These are phyloP conservation scores for Eupithecia insigniata DNA, from an alignment of 2,888 invertebrate species.

Conservation along the genomic window DNA sequence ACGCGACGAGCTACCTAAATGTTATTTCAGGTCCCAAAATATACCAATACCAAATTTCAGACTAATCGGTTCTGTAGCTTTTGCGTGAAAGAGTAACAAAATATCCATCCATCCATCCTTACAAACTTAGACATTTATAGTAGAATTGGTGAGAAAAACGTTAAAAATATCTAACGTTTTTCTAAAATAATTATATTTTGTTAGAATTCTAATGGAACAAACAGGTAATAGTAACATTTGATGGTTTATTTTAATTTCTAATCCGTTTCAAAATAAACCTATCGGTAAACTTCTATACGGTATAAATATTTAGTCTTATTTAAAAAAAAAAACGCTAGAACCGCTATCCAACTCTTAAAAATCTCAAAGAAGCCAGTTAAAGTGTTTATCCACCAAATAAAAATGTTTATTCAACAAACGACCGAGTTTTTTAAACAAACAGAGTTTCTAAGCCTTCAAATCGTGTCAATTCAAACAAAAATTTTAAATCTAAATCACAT, in stretches of 20 bases:
- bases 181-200: no score
- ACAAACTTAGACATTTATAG: no score
- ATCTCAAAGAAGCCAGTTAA: constrained; percentile 10
- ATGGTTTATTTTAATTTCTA: neutral
- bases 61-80: no score
- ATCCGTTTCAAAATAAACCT: neutral
- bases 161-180: no score
- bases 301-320: neutral
- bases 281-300: neutral
- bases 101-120: no score
- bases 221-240: no score
- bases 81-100: no score
- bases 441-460: constrained; percentile 43
- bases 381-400: constrained; percentile 15
- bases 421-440: constrained; percentile 39
- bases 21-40: no score
- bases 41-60: no score
- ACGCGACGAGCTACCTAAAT: no score
- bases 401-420: constrained; percentile 35
- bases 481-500: neutral
- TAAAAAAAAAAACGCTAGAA: neutral
- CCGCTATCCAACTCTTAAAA: neutral
- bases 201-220: no score
- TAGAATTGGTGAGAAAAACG: no score
- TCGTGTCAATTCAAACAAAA: constrained; percentile 32